phyloP scores from a whole-genome alignment of 2,888 invertebrate species.

The Diaphora mendica region DNA sequence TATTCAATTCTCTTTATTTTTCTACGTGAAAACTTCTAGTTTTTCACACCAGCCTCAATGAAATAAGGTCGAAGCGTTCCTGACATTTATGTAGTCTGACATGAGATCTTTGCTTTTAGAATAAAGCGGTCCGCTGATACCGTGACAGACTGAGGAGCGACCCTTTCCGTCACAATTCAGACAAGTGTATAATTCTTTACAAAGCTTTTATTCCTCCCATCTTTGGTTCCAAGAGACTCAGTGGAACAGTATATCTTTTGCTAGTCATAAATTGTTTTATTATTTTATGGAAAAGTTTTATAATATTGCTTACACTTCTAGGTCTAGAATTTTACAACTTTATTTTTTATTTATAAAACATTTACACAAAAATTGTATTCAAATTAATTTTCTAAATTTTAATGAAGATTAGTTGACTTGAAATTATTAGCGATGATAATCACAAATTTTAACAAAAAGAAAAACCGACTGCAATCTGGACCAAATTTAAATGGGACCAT shows the following conservation, averaged over 20 bases:
- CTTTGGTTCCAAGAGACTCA: not conserved
- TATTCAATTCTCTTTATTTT: not conserved
- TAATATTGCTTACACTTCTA: no score
- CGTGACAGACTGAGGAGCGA: not conserved
- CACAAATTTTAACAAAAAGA: no score
- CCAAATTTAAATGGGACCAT: no score
- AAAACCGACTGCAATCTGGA: no score
- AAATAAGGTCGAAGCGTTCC: not conserved
- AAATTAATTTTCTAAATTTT: conserved; percentile 42
- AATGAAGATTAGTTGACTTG: conserved; percentile 60
- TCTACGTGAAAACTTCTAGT: not conserved
- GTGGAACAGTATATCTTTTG: not conserved
- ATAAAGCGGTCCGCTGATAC: not conserved
- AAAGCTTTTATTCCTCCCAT: not conserved
- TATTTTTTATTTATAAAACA: not conserved
- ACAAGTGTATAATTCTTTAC: conserved; percentile 1
- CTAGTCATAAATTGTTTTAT: not conserved
- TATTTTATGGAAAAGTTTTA: not conserved
- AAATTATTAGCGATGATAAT: conserved; percentile 57
- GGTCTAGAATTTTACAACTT: not conserved
- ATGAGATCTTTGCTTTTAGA: not conserved
- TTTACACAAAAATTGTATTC: not conserved
- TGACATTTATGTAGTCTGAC: not conserved
- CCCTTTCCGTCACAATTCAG: not conserved
- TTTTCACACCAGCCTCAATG: not conserved